Conservation (phyloP, 2,888 invertebrate genomes). For the Ochropleura leucogaster region DNA sequence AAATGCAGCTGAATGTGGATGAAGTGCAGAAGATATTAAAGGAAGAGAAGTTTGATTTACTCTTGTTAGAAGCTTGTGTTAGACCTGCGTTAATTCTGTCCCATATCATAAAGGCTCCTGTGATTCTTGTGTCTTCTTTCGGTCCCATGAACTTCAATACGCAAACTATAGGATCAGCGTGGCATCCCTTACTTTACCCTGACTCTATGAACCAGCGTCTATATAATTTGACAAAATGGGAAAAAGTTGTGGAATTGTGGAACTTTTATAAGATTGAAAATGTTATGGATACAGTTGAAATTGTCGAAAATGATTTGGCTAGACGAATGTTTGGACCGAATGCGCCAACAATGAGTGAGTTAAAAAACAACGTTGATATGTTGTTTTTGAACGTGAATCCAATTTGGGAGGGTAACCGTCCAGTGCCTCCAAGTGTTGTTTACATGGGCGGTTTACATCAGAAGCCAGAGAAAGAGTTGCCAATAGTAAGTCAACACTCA, state of each 20-base stretch:
- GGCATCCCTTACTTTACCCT: slow-evolving; percentile 71
- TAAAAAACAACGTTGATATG: slow-evolving; percentile 74
- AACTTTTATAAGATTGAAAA: slow-evolving; percentile 66
- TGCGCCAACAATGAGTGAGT: slow-evolving; percentile 62
- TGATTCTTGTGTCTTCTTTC: slow-evolving; percentile 69
- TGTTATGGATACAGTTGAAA: slow-evolving; percentile 36
- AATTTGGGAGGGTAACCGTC: slow-evolving; percentile 70
- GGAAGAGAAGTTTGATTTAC: slow-evolving; percentile 17
- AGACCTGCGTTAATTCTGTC: slow-evolving; percentile 24
- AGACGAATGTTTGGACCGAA: slow-evolving; percentile 66
- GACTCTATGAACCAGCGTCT: slow-evolving; percentile 49
- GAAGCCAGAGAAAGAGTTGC: slow-evolving; percentile 75
- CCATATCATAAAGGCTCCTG: slow-evolving; percentile 7
- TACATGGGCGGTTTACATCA: slow-evolving; percentile 83
- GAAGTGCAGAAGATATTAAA: slow-evolving; percentile 13
- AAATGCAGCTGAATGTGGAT: slow-evolving; percentile 13
- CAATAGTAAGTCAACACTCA: slow-evolving; percentile 71
- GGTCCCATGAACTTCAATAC: slow-evolving; percentile 53
- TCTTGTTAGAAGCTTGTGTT: slow-evolving; percentile 13
- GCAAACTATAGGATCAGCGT: slow-evolving; percentile 64
- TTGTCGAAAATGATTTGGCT: slow-evolving; percentile 55
- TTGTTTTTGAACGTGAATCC: slow-evolving; percentile 82
- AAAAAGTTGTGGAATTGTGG: slow-evolving; percentile 67
- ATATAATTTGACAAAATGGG: slow-evolving; percentile 69
- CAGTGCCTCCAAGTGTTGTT: slow-evolving; percentile 79